Conservation (phyloP, 1,140 invertebrate species). For the Drosophila setifemur region DNA sequence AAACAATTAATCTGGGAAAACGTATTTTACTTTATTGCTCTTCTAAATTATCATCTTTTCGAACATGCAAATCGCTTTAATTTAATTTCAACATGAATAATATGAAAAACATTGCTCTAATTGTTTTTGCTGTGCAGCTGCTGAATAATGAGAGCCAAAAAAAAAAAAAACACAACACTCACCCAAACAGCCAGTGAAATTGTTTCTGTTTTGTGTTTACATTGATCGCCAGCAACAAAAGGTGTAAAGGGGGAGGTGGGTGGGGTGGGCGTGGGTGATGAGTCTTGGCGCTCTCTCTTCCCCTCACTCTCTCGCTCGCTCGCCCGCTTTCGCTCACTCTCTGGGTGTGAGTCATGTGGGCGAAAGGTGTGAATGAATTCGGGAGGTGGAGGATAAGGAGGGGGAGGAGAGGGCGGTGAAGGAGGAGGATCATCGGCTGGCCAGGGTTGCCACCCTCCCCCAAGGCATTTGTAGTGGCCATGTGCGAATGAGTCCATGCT, state of each 20-base stretch:
- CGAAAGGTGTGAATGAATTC: constrained; percentile 44
- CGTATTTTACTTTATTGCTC: too few species aligned
- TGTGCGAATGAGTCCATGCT: constrained; percentile 77
- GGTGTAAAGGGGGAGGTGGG: constrained; percentile 28
- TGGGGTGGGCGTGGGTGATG: constrained; percentile 34
- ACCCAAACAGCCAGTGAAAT: constrained; percentile 22
- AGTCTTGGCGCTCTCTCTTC: not conserved
- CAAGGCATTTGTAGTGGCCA: constrained; percentile 7
- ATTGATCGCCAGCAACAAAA: constrained; percentile 34
- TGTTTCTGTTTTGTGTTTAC: constrained; percentile 49
- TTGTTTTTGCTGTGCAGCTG: constrained; percentile 7
- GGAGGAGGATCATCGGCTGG: not conserved
- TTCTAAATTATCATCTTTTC: too few species aligned
- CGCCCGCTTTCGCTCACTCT: not conserved
- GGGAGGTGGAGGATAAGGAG: constrained; percentile 30
- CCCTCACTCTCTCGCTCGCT: not conserved
- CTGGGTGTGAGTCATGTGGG: constrained; percentile 27
- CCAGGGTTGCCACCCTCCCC: constrained; percentile 20
- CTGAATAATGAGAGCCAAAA: constrained; percentile 43
- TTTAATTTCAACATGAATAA: too few species aligned
- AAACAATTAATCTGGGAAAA: too few species aligned
- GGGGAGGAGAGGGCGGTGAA: too few species aligned
- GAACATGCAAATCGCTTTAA: too few species aligned
- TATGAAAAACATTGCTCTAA: not conserved
- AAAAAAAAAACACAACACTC: not conserved